Evolutionary conservation across 2,797 vertebrate species (phyloP), one percentile per base, ranked within the genome.

Genomic region (Allobates femoralis): DNA sequence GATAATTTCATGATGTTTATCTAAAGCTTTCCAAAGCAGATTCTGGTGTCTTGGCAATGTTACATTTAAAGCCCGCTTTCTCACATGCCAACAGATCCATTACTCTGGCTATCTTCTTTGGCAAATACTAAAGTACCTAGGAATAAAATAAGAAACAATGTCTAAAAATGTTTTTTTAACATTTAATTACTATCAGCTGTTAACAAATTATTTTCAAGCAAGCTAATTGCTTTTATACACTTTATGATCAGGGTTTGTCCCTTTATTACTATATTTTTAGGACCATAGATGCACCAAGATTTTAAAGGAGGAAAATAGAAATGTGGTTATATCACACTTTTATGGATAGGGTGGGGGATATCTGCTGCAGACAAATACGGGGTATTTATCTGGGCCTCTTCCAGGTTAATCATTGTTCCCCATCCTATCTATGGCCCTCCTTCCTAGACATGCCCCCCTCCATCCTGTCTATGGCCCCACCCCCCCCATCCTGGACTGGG

Each of bases 81-180:
- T 99, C 98, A 91, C 97, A 99, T 0, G 97, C 98, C 96, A 96
- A 90, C 94, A 96, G 96, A 99, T 90, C 96, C 96, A 41, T 92
- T 96, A 90, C 97, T 98, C 95, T 99, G 98, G 93, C 94, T 97
- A 89, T 99, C 98, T 87, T 99, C 97, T 96, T 97, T 98, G 95
- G 96, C 95, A 97, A 99, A 99, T 94, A 99, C 98, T 95, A 99
- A 94, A 99, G 97, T 96, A 99, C 98, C 98, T 99, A 90, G 15
- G 64, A 60, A 74, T 2, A 76, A 64, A 67, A 81, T 75, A 81
- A 30, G 51, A 46, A 21, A 64, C 53, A 82, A 46, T 32, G 30
- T 8, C 56, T 41, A n/a, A 41, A 82, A 71, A 56, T 32, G 64
- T 16, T 67, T 67, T 67, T n/a, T 21, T 32, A 18, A 32, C n/a